phyloP scores from a whole-genome alignment of 1,140 invertebrate species.

The Drosophila sturtevanti region DNA sequence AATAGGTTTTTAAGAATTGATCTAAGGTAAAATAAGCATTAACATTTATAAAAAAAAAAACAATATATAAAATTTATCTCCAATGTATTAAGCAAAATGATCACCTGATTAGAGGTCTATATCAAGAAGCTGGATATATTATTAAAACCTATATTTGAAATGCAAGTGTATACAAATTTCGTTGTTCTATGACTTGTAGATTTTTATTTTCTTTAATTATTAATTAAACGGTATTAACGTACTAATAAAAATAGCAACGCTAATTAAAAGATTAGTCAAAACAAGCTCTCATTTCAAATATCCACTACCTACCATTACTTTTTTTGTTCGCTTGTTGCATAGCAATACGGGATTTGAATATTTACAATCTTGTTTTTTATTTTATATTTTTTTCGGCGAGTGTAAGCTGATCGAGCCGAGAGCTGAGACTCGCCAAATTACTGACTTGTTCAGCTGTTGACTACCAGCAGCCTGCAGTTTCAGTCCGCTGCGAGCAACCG shows the following conservation, averaged over 20 bases:
- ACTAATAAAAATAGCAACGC: not conserved
- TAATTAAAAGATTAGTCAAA: not conserved
- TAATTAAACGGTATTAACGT: not conserved
- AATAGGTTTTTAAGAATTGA: no score
- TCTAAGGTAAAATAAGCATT: no score
- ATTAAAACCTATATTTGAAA: no score
- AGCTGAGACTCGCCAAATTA: constrained; percentile 5
- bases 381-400: not conserved
- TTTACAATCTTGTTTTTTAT: not conserved
- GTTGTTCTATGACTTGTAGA: not conserved
- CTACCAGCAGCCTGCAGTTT: constrained; percentile 37
- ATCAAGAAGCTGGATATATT: no score
- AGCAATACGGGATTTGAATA: constrained; percentile 1
- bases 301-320: not conserved
- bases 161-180: no score
- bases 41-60: no score
- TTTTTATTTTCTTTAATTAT: not conserved
- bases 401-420: constrained; percentile 25
- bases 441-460: constrained; percentile 53
- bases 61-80: no score
- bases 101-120: no score
- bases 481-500: constrained; percentile 73
- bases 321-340: not conserved
- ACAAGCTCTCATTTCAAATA: not conserved
- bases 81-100: no score